A percentile compares a stretch with the other conserved stretches of the same genome.
Conservation (phyloP, 1,140 invertebrate species). For the Halesus radiatus region DNA sequence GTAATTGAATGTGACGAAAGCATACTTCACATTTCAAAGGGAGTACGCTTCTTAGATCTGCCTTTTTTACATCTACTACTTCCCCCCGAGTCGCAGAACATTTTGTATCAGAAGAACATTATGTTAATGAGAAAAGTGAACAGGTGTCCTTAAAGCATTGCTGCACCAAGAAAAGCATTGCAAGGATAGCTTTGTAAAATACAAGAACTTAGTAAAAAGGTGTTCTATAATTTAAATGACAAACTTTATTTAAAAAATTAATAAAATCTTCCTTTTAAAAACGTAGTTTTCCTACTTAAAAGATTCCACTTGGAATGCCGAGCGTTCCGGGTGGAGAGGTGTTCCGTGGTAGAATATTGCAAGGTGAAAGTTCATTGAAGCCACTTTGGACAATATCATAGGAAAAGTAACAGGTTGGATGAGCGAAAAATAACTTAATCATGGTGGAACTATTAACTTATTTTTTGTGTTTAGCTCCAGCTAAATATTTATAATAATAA, state of each 20-base stretch:
- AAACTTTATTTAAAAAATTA: too few species aligned
- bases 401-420: slow-evolving; percentile 12
- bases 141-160: slow-evolving; percentile 53
- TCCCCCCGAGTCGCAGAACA: slow-evolving; percentile 19
- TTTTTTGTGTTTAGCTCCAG: not conserved
- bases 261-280: too few species aligned
- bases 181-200: too few species aligned
- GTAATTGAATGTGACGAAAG: not conserved
- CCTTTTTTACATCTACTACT: slow-evolving; percentile 2
- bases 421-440: slow-evolving; percentile 32
- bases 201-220: too few species aligned
- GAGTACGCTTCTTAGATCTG: not conserved
- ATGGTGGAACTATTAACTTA: not conserved
- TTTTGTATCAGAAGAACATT: slow-evolving; percentile 52
- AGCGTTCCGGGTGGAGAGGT: not conserved
- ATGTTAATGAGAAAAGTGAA: slow-evolving; percentile 55
- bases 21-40: too few species aligned
- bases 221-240: too few species aligned
- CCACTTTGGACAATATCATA: not conserved
- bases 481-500: not conserved
- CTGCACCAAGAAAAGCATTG: too few species aligned
- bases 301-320: not conserved
- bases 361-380: slow-evolving; percentile 14
- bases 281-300: too few species aligned
- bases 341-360: not conserved